Base-by-base conservation (phyloP, 2,888 invertebrate species). In the Deroplatys truncata region DNA sequence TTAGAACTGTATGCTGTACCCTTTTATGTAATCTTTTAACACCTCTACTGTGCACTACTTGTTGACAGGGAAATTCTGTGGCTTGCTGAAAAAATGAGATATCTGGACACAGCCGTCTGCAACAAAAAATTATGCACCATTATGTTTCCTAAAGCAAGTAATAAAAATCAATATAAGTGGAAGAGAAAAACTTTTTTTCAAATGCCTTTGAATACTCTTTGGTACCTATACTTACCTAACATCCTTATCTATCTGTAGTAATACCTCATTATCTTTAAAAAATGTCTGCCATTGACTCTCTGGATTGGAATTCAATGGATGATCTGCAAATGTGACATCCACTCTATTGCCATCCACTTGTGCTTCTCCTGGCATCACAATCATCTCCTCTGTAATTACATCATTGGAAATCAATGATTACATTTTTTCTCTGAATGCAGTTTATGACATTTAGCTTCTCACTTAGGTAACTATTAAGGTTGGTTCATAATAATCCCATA, bases 171-270 rank as follows among this genome's bases (percentile, higher is more conserved):
- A 2, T 43, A 43, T 43, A 13, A 7, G 43, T 13, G 13, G 13
- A 10, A 43, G 43, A 13, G 13, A 43, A 43, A 43, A 10, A 13
- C 13, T 0, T 13, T 43, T 1, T 43, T 43, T 43, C 13, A 43
- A 43, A 43, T 10, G 10, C 10, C 10, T 7, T 13, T 43, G 43
- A 43, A 13, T 43, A 43, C 43, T 43, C 43, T 31, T 31, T 35
- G 35, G 9, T 9, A 35, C 43, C 43, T 31, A 43, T 13, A 43
- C 15, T 90, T 91, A 95, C 94, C 98, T 96, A 86, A 98, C 99
- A 94, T 99, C 99, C 93, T 99, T 99, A 93, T 99, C 99, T 92
- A 99, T 99, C 95, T 99, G 99, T 84, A 99, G 94, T 84, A 99
- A 94, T 90, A 99, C 98, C 94, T 99, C 99, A 93, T 99, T 99